A percentile compares a stretch with the other conserved stretches of the same genome.
Conservation (phyloP, 2,888 invertebrate species). For the Nephrotoma guestfalica region DNA sequence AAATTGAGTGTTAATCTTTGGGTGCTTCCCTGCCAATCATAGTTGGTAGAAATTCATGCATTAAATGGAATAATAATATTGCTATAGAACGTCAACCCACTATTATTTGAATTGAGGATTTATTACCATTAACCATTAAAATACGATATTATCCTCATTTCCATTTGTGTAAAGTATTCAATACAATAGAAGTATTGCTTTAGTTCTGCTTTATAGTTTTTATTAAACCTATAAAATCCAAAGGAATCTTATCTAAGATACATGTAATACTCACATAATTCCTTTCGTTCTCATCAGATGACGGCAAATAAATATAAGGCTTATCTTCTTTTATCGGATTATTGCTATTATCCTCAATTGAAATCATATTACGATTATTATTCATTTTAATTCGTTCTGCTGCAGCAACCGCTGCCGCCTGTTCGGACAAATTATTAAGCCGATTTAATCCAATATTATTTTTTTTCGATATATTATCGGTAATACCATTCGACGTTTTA, state of each 20-base stretch:
- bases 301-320: slow-evolving; percentile 3
- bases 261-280: neutral
- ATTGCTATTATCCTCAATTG: slow-evolving; percentile 1
- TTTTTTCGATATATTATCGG: neutral
- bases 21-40: no score
- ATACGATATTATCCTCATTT: no score
- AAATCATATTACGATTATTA: slow-evolving; percentile 1
- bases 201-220: no score
- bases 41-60: no score
- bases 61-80: no score
- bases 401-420: neutral
- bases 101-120: no score
- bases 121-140: no score
- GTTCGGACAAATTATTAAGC: neutral
- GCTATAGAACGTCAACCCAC: no score
- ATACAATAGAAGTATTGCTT: no score
- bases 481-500: neutral
- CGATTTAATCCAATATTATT: neutral
- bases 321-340: neutral
- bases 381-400: neutral
- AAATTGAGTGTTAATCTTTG: no score
- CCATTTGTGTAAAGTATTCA: no score
- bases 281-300: neutral
- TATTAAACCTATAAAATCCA: neutral
- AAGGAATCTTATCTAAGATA: neutral